Evolutionary conservation across 2,113 vertebrate species (phyloP), one percentile per base, ranked within the genome.

Genomic region (Percina caprodes): DNA sequence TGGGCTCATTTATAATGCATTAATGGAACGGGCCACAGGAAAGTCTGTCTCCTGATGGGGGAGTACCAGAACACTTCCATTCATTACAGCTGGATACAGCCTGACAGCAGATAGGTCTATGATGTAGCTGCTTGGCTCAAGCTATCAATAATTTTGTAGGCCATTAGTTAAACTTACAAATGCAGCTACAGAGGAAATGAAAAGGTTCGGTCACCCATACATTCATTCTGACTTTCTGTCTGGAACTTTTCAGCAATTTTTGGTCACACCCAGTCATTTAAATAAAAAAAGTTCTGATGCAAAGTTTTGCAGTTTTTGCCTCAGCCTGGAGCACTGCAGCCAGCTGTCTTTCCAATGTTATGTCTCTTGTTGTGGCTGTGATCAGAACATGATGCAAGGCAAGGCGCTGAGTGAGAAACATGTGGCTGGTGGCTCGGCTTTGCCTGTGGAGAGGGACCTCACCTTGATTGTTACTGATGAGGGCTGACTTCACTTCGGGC

Each of bases 311-410:
- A 87, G 86, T 30, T 56, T 92, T 89, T 90, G 75, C 91, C 85
- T 91, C 90, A 92, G 77, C 85, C 55, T 23, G 0, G 0, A 83
- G 82, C 70, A 21, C 59, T 39, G 90, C 71, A 86, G 52, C 81
- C 60, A 2, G 74, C 86, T 80, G 83, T 84, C 84, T 84, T 54
- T 69, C 69, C 84, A 82, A 23, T 48, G 76, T 61, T 65, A 8
- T 56, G 87, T 69, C 88, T 92, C 72, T 90, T 91, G 92, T 94
- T 93, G 93, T 94, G 92, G 89, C 90, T 82, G 83, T 85, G 90
- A 93, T 94, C 92, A 87, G 88, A 88, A 90, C 89, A 94, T 95
- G 94, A 95, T 90, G 94, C 93, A 94, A 95, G 85, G 80, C 81
- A 6, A 62, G 84, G 80, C 82, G 84, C 83, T 83, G 90, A 94